These are phyloP conservation scores for Achroia grisella DNA, from an alignment of 1,140 invertebrate species.

Conservation along the genomic window DNA sequence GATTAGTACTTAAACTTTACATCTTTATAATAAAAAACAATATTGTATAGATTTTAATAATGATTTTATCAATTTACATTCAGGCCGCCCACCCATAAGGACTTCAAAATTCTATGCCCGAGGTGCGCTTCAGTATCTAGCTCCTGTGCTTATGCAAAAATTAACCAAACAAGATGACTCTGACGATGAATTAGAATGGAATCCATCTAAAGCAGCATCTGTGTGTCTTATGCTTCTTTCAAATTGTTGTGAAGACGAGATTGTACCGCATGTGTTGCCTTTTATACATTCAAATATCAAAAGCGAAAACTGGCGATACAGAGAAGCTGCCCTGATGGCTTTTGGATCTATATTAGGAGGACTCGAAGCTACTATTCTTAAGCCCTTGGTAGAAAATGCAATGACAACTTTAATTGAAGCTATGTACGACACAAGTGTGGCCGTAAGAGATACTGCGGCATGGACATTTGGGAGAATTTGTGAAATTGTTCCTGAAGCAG, in stretches of 20 bases:
- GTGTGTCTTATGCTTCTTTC: slow-evolving; percentile 99
- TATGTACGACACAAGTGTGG: slow-evolving; percentile 94
- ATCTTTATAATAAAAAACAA: background rate
- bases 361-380: slow-evolving; percentile 88
- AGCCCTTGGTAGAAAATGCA: slow-evolving; percentile 95
- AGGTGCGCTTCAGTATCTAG: slow-evolving; percentile 95
- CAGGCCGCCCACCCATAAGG: slow-evolving; percentile 89
- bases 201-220: slow-evolving; percentile 98
- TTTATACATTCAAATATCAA: slow-evolving; percentile 98
- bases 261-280: slow-evolving; percentile 96
- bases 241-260: slow-evolving; percentile 97
- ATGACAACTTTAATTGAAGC: slow-evolving; percentile 95
- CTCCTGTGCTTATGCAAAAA: slow-evolving; percentile 95
- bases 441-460: slow-evolving; percentile 96
- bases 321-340: slow-evolving; percentile 99
- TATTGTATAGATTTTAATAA: no score
- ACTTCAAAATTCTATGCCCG: slow-evolving; percentile 95
- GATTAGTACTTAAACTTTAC: no score
- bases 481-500: slow-evolving; percentile 97
- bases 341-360: slow-evolving; percentile 98
- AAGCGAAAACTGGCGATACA: slow-evolving; percentile 93
- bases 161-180: slow-evolving; percentile 95
- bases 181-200: slow-evolving; percentile 99
- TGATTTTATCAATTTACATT: slow-evolving; percentile 11
- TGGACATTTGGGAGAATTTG: slow-evolving; percentile 99